Evolutionary conservation across 2,797 vertebrate genomes (phyloP), one percentile per base, ranked within the genome.

Genomic region (Scomberomorus guttatus): DNA sequence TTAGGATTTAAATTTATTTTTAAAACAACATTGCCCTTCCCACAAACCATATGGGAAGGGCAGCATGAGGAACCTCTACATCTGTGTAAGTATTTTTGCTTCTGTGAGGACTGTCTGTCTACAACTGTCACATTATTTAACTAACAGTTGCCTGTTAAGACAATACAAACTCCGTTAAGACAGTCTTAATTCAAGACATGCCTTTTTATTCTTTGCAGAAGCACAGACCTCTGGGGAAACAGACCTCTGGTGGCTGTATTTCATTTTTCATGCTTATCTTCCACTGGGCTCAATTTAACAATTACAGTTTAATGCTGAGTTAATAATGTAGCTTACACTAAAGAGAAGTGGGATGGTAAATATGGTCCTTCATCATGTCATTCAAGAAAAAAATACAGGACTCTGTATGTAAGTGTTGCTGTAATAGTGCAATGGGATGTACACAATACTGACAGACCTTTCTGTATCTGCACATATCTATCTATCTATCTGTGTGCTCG

Each of bases 211-310:
- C 68, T 72, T 48, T 55, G 58, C 29, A 46, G 18, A 54, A 5
- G 2, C 25, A 24, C 18, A 32, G 32, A n/a, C 59, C 60, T 55
- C 57, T 59, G 67, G 12, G 61, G 4, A 61, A 63, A 29, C 37
- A 75, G 57, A 72, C 24, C 56, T 73, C 29, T 58, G 6, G 14
- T 37, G 37, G 27, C 20, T 66, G 48, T 2, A 44, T 51, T 48
- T 57, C 10, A 62, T 20, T 69, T 61, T 22, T 79, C 18, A 22
- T 46, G 50, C 56, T 70, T 29, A 72, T 81, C 75, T n/a, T 56
- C 24, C 27, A 52, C 25, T 29, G 42, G 34, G 15, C 22, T 24
- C 8, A 44, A 67, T 58, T 48, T 20, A 51, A 14, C 64, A 63
- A 79, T 72, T 68, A 54, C 2, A 3, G 0, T 66, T 76, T 76